Base-by-base conservation (phyloP, 2,888 invertebrate genomes). In the Drosophila mimica region DNA sequence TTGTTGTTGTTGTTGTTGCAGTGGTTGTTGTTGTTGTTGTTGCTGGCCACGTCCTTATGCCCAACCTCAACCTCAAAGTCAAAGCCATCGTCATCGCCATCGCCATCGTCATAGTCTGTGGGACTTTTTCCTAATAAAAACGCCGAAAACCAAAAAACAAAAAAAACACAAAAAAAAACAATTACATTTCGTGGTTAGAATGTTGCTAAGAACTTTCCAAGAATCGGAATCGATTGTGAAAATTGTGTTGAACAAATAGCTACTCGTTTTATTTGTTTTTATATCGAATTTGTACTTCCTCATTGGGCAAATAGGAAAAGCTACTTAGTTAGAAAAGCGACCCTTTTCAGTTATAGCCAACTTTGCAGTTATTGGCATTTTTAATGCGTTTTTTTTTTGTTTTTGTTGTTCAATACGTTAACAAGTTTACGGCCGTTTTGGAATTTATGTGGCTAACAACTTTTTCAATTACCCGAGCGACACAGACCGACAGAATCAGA, bases 391-490 rank as follows among this genome's bases (percentile, higher is more conserved):
- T 70, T 83, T 75, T 74, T n/a, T 17, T n/a, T 51, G 17, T 33
- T 53, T 56, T 56, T 51, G 57, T 58, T 67, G 66, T 61, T 73
- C 62, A 57, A 60, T 73, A 74, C 75, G 88, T 88, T 85, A 88
- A 84, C 89, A 89, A 85, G 89, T 85, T 88, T 89, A 85, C 74
- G 80, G 70, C 74, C 88, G 78, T 75, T 89, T 85, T 89, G 88
- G 85, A 82, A 85, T 89, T 84, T 78, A 88, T 85, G 88, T 84
- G 88, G 85, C 89, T 84, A 85, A 88, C 85, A 85, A 85, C 88
- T 89, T 85, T 85, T 85, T 89, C 88, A 85, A 85, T 85, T 85
- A 80, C 71, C 63, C n/a, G 20, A 53, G 33, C 61, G 40, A 61
- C 30, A 58, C 46, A 58, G 59, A 51, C 36, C 48, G 60, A 73